Conservation (phyloP, 1,140 invertebrate genomes). For the Pissodes strobi region DNA sequence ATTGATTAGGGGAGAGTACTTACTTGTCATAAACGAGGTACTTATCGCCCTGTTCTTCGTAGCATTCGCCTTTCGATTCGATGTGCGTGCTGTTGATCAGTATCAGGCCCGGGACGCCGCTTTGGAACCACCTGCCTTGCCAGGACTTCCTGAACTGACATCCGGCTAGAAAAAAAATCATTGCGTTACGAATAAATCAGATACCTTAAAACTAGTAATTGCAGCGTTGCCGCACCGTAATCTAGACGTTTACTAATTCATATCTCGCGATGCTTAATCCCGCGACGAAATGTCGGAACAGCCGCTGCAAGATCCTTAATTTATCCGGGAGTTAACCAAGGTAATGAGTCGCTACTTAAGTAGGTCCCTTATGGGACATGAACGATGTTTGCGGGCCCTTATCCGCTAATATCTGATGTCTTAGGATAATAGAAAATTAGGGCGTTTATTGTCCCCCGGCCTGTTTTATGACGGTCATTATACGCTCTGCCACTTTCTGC, state of each 20-base stretch:
- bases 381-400: constrained; percentile 20
- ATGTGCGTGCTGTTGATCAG: constrained; percentile 72
- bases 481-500: too few species aligned
- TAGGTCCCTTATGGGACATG: constrained; percentile 32
- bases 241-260: too few species aligned
- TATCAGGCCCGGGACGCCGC: constrained; percentile 67
- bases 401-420: constrained; percentile 13
- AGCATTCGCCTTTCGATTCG: constrained; percentile 75
- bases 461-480: constrained; percentile 1
- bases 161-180: constrained; percentile 58
- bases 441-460: not conserved
- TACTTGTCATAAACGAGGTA: constrained; percentile 76
- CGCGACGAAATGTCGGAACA: too few species aligned
- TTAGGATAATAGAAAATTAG: constrained; percentile 29
- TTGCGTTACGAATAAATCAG: too few species aligned
- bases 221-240: too few species aligned
- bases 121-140: constrained; percentile 80
- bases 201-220: too few species aligned
- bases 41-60: constrained; percentile 71
- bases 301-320: not conserved
- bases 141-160: constrained; percentile 75
- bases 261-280: too few species aligned
- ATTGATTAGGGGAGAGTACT: too few species aligned
- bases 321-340: constrained; percentile 31
- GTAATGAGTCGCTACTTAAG: constrained; percentile 38